These are phyloP conservation scores for Cremastinae sp. DNA, from an alignment of 2,888 invertebrate species.

Conservation along the genomic window DNA sequence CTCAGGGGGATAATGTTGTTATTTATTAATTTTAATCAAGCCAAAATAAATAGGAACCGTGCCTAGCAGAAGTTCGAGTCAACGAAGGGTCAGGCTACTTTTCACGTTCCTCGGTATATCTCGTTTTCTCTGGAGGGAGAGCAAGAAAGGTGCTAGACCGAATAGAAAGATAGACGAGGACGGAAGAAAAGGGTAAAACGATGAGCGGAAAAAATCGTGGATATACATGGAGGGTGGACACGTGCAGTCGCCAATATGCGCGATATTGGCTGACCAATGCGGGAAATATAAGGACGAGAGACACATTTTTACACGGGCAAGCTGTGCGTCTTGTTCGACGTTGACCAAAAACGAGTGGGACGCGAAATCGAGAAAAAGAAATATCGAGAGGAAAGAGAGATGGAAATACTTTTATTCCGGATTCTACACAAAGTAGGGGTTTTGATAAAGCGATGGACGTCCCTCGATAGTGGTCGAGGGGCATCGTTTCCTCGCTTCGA, in stretches of 20 bases:
- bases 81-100: too few relatives aligned
- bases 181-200: not conserved
- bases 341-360: conserved; percentile 6
- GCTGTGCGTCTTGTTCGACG: conserved; percentile 27
- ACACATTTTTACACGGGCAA: conserved; percentile 6
- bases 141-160: too few relatives aligned
- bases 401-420: conserved; percentile 40
- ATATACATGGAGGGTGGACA: conserved; percentile 33
- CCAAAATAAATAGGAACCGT: too few relatives aligned
- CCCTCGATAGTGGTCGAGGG: conserved; percentile 46
- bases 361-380: too few relatives aligned
- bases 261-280: conserved; percentile 73
- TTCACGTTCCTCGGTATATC: not conserved
- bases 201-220: conserved; percentile 29
- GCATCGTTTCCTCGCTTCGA: conserved; percentile 60
- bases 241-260: conserved; percentile 66
- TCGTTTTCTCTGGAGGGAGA: not conserved
- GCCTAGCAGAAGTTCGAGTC: too few relatives aligned
- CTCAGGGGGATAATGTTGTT: too few relatives aligned
- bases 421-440: conserved; percentile 67
- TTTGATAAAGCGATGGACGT: conserved; percentile 70
- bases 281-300: conserved; percentile 61
- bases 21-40: too few relatives aligned
- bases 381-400: not conserved
- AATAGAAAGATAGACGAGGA: conserved; percentile 6